phyloP scores from a whole-genome alignment of 2,113 vertebrate genomes.

The Corydoras sp. region DNA sequence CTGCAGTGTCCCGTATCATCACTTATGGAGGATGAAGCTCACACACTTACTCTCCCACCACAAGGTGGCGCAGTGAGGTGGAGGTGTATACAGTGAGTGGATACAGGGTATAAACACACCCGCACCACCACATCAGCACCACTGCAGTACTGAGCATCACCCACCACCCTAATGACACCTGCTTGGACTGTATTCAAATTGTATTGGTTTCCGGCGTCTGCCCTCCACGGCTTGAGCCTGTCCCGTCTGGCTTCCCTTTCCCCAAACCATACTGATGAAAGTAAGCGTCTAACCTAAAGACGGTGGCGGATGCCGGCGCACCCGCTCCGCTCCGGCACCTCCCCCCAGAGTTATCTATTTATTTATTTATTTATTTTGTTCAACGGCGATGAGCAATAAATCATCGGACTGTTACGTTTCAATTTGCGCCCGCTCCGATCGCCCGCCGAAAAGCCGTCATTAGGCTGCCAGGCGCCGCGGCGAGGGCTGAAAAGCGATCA shows the following conservation, averaged over 20 bases:
- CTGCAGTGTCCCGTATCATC: too few relatives aligned
- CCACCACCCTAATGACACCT: too few relatives aligned
- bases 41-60: too few relatives aligned
- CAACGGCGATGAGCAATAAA: slow-evolving; percentile 53
- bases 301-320: slow-evolving; percentile 10
- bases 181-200: too few relatives aligned
- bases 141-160: too few relatives aligned
- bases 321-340: slow-evolving; percentile 30
- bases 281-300: neutral
- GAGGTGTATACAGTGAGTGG: too few relatives aligned
- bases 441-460: slow-evolving; percentile 51
- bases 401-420: slow-evolving; percentile 47
- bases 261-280: neutral
- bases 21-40: too few relatives aligned
- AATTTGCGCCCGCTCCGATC: slow-evolving; percentile 46
- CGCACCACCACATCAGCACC: too few relatives aligned
- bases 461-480: slow-evolving; percentile 23
- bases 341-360: neutral
- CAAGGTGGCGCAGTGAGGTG: too few relatives aligned
- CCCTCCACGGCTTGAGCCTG: slow-evolving; percentile 5
- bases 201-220: slow-evolving; percentile 2
- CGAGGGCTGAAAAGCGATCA: too few relatives aligned
- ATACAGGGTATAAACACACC: too few relatives aligned
- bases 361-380: slow-evolving; percentile 10
- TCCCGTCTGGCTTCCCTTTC: too few relatives aligned